A percentile compares a stretch with the other conserved stretches of the same genome.
Evolutionary conservation across 2,797 vertebrate genomes (phyloP).

Genomic region (Siniperca undulata): DNA sequence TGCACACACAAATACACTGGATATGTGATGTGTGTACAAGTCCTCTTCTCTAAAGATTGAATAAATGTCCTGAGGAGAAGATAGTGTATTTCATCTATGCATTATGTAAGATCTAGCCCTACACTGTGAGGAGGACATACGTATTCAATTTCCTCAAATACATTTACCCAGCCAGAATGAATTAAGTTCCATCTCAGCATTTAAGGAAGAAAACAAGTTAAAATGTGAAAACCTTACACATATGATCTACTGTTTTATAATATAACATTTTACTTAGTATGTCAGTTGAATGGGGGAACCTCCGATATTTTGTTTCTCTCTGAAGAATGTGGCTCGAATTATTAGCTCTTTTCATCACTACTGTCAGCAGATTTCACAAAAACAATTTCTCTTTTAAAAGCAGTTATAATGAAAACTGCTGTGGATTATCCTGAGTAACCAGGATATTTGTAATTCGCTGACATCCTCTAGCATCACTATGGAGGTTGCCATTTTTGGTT

Average conservation of each 20-base stretch:
- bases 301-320: neutral
- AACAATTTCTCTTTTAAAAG: too few species aligned
- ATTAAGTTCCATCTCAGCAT: too few species aligned
- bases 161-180: too few species aligned
- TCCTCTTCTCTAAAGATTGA: neutral
- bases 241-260: neutral
- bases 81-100: too few species aligned
- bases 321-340: neutral
- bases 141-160: too few species aligned
- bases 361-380: neutral
- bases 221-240: neutral
- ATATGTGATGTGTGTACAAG: neutral
- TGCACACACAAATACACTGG: neutral
- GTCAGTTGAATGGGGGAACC: neutral
- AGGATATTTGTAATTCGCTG: neutral
- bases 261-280: neutral
- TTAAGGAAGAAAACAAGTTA: too few species aligned
- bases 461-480: neutral
- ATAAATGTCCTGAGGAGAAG: slow-evolving; percentile 22
- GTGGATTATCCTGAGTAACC: neutral
- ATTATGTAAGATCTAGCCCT: too few species aligned
- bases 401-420: too few species aligned
- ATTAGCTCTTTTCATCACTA: neutral
- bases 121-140: too few species aligned
- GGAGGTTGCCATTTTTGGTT: neutral